Evolutionary conservation across 2,113 vertebrate species (phyloP), one percentile per base, ranked within the genome.

Genomic region (Cheirogaleus medius): DNA sequence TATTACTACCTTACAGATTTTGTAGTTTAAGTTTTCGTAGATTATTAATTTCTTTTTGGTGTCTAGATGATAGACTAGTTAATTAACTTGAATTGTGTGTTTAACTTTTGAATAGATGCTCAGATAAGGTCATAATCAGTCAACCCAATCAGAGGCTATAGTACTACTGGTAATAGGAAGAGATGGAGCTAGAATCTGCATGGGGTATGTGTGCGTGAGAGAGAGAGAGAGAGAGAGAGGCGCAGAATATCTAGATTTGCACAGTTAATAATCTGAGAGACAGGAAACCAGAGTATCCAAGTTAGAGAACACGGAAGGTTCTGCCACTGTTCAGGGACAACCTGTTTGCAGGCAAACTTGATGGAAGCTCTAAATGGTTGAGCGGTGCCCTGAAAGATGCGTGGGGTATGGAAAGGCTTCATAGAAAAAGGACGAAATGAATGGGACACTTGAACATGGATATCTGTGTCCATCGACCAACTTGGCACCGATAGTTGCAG

Each of bases 391-490:
- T 52, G 27, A n/a, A 74, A 27, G 44, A n/a, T 5, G 29, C 8
- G 0, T 21, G 12, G 3, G 23, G 5, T 15, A 17, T 29, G 6
- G 5, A 66, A 56, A 12, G 11, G 8, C 27, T 34, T 54, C 32
- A 54, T 73, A 1, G 12, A n/a, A 11, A 29, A 23, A 8, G 23
- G 25, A n/a, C 15, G 2, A 9, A 20, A 42, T 23, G 5, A 66
- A 8, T 56, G 64, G 49, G 8, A 58, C n/a, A 54, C 63, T 4
- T 34, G 56, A 34, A 34, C 32, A 2, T 29, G 29, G 6, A 37
- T 6, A 44, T 56, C 60, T 44, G 0, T 8, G 14, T 34, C 6
- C 12, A 4, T 58, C 1, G 32, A 56, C 5, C 27, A 13, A 2
- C 37, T 25, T 37, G 60, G 54, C 44, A 32, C 23, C 4, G 34